Conservation (phyloP, 2,797 vertebrate genomes). For the Platalea minor region DNA sequence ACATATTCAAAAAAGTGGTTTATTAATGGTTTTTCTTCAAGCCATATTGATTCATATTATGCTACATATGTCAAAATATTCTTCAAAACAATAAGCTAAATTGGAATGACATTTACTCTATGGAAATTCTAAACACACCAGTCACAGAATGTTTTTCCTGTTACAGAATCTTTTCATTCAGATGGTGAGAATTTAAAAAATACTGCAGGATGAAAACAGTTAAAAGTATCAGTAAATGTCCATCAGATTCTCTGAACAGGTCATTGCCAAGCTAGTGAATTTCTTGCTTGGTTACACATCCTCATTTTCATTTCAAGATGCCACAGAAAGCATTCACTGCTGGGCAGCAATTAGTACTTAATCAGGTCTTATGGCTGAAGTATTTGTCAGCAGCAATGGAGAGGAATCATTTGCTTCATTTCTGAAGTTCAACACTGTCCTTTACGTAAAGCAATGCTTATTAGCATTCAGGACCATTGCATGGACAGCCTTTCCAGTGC, state of each 20-base stretch:
- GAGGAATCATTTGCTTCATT: slow-evolving; percentile 37
- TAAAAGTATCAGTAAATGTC: neutral
- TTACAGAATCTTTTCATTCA: neutral
- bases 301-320: slow-evolving; percentile 63
- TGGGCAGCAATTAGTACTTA: slow-evolving; percentile 55
- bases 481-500: slow-evolving; percentile 8
- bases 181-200: neutral
- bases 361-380: slow-evolving; percentile 63
- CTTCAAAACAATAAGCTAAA: neutral
- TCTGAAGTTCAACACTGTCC: slow-evolving; percentile 25
- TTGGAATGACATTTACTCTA: neutral
- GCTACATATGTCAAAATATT: neutral
- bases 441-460: neutral
- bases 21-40: neutral
- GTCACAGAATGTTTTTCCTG: neutral
- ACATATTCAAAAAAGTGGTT: neutral
- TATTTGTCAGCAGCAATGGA: slow-evolving; percentile 55
- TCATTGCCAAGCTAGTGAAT: slow-evolving; percentile 15
- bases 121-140: neutral
- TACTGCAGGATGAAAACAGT: neutral
- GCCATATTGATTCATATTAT: neutral
- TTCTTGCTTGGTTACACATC: slow-evolving; percentile 59
- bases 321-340: slow-evolving; percentile 35
- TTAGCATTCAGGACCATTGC: slow-evolving; percentile 25
- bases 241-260: neutral